Base-by-base conservation (phyloP, 2,113 vertebrate genomes). In the Nibea albiflora region DNA sequence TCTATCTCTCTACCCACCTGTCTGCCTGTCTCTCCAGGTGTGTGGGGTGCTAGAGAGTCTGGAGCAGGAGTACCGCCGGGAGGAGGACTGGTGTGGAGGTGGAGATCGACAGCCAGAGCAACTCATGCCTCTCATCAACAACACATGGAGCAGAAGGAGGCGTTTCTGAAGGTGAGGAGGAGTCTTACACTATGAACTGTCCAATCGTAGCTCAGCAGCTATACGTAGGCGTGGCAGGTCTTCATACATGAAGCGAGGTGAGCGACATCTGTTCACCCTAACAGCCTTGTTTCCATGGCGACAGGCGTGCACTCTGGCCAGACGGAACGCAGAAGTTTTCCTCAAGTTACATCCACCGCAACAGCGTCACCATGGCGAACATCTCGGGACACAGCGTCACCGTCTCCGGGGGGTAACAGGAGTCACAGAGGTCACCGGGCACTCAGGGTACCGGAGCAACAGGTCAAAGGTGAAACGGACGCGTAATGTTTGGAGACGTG, bases 331-430 rank as follows among this genome's bases (percentile, higher is more conserved):
- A 0, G 98, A 99, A 76, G 98, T 99, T 16, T 99, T 99, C 87
- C 96, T 99, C 74, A 99, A 99, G 93, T n/a, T 99, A 99, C 93
- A 99, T 99, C 93, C 98, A 99, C 90, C 95, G 98, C 78, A 99
- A 99, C 95, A 99, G 98, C 0, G 97, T 97, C 90, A 98, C 98
- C 94, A 98, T 98, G 97, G 97, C 93, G 0, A 94, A 88, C 93
- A 99, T 99, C 94, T 98, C 99, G 52, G 95, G 98, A 69, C 99
- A 99, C 94, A 98, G 96, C 0, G 95, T 98, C 92, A 97, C 96
- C 83, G 97, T 98, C 94, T 85, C 91, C 0, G 89, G 88, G n/a
- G n/a, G 57, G 88, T 86, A 1, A 85, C 84, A 0, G 92, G 90
- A 28, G 88, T 92, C 3, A 96, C 96, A 0, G 97, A 98, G 52